Evolutionary conservation across 2,113 vertebrate species (phyloP).

Genomic region (Vireo altiloquus): DNA sequence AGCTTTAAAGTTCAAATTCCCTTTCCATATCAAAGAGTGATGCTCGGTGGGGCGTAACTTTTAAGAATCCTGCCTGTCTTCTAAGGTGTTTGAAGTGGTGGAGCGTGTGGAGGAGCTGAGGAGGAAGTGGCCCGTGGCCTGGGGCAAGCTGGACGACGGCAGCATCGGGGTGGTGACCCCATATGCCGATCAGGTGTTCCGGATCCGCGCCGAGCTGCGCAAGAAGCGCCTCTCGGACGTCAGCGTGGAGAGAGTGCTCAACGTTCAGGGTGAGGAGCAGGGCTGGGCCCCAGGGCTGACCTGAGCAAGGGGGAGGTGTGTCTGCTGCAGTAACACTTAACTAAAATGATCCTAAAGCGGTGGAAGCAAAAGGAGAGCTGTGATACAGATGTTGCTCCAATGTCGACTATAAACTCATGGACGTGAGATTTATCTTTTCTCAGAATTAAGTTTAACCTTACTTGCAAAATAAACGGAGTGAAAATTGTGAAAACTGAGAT

Average conservation of each 20-base stretch:
- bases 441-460: background rate
- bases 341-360: fast-evolving
- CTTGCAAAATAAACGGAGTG: background rate
- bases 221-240: slow-evolving; percentile 97
- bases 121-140: slow-evolving; percentile 96
- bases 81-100: slow-evolving; percentile 98
- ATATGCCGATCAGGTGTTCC: slow-evolving; percentile 96
- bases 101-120: slow-evolving; percentile 96
- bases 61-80: background rate
- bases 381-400: background rate
- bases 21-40: background rate
- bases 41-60: background rate
- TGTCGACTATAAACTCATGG: fast-evolving
- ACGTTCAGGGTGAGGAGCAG: slow-evolving; percentile 91
- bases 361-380: background rate
- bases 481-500: background rate
- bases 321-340: background rate
- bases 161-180: slow-evolving; percentile 98
- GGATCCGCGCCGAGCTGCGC: slow-evolving; percentile 94
- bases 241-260: slow-evolving; percentile 96
- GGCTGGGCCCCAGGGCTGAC: background rate
- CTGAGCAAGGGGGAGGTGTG: background rate
- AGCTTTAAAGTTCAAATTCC: background rate
- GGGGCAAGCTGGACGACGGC: slow-evolving; percentile 96
- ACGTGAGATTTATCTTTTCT: background rate